A percentile compares a stretch with the other conserved stretches of the same genome.
phyloP scores from a whole-genome alignment of 2,888 invertebrate genomes.

The Xestia xanthographa region DNA sequence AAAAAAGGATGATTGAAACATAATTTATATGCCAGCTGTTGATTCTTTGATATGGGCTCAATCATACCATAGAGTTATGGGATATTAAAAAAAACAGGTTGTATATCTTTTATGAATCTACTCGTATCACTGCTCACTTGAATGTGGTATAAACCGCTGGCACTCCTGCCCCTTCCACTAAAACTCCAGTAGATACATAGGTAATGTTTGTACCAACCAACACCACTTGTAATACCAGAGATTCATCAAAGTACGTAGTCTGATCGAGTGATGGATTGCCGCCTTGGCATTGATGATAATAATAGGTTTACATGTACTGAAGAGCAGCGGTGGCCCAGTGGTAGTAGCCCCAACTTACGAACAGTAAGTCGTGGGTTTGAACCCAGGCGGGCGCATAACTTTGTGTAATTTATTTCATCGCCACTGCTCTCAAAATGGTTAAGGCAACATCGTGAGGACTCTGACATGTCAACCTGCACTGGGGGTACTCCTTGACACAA shows the following conservation, averaged over 20 bases:
- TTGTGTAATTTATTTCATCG: neutral
- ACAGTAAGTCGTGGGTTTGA: neutral
- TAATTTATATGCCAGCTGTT: too few species aligned
- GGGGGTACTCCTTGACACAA: neutral
- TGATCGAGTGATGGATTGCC: constrained; percentile 18
- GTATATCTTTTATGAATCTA: neutral
- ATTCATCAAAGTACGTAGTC: constrained; percentile 25
- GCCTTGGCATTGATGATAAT: constrained; percentile 35
- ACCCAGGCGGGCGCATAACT: neutral
- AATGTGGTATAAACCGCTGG: neutral
- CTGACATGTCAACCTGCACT: neutral
- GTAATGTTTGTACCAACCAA: constrained; percentile 2
- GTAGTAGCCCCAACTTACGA: too few species aligned
- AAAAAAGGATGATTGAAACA: too few species aligned
- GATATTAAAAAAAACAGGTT: too few species aligned
- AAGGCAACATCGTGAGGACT: neutral
- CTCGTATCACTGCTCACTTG: neutral
- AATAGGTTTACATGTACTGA: neutral
- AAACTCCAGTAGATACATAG: neutral
- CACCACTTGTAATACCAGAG: constrained; percentile 41
- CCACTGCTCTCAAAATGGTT: neutral
- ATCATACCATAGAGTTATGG: too few species aligned
- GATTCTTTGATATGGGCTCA: too few species aligned
- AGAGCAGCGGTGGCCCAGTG: neutral
- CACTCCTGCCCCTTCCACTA: constrained; percentile 4